Conservation (phyloP, 1,140 invertebrate genomes). For the Papilio machaon region DNA sequence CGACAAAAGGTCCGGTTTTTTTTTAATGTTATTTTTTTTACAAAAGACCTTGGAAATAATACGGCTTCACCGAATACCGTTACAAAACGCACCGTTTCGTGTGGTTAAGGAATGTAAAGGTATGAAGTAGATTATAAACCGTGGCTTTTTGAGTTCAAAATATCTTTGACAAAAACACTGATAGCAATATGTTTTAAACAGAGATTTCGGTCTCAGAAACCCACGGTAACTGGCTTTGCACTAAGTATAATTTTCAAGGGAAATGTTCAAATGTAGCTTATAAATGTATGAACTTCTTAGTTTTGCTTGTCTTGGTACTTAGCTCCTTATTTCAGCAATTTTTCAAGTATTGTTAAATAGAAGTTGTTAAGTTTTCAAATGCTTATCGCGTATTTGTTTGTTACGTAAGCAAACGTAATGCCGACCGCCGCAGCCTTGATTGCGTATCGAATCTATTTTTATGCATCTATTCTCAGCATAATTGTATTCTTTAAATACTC, state of each 20-base stretch:
- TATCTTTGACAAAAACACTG: too few relatives aligned
- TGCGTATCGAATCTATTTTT: slow-evolving; percentile 16
- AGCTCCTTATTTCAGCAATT: neutral
- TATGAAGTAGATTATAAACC: neutral
- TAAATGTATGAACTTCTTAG: neutral
- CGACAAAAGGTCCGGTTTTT: neutral
- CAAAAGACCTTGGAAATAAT: neutral
- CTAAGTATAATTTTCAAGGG: too few relatives aligned
- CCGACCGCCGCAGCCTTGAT: slow-evolving; percentile 16
- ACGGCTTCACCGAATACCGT: neutral
- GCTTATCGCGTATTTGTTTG: neutral
- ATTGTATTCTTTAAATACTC: slow-evolving; percentile 1
- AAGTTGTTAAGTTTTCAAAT: neutral
- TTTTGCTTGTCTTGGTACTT: neutral
- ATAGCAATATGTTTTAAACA: too few relatives aligned
- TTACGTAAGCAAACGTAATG: neutral
- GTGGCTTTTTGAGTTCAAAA: too few relatives aligned
- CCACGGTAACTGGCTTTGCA: too few relatives aligned
- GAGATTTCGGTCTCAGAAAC: too few relatives aligned
- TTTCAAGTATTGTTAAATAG: neutral
- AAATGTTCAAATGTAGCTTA: neutral
- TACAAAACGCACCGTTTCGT: neutral
- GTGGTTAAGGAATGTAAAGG: neutral
- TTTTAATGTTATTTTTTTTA: neutral
- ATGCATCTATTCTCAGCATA: slow-evolving; percentile 10